Percentiles rank a stretch among this genome's conserved stretches.
These are phyloP conservation scores for Lampris megalopsis DNA, from an alignment of 2,113 vertebrate species.

Conservation along the genomic window DNA sequence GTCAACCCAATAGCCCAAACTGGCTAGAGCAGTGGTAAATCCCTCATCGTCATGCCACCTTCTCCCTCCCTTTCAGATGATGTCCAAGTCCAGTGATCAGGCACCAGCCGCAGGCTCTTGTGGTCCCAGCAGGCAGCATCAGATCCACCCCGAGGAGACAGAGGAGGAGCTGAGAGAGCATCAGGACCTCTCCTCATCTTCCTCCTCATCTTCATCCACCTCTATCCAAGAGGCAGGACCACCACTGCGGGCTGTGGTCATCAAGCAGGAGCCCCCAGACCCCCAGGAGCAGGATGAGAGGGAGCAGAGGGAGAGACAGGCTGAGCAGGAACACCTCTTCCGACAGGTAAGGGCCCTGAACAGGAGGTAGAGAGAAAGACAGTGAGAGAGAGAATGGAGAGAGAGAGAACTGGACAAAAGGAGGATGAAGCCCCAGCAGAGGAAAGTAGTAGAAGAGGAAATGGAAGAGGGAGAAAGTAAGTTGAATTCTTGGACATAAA, in stretches of 20 bases:
- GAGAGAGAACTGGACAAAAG: neutral
- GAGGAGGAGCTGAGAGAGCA: conserved; percentile 95
- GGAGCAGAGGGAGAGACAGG: conserved; percentile 76
- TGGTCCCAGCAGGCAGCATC: conserved; percentile 85
- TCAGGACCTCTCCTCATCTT: conserved; percentile 87
- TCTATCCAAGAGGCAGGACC: conserved; percentile 59
- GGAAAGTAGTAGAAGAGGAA: neutral
- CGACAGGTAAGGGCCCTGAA: conserved; percentile 83
- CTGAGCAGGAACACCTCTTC: conserved; percentile 91
- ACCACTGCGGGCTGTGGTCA: conserved; percentile 72
- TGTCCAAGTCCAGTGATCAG: conserved; percentile 88
- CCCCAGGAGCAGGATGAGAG: conserved; percentile 91
- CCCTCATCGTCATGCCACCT: neutral
- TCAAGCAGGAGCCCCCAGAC: conserved; percentile 92
- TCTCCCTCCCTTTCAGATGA: conserved; percentile 79
- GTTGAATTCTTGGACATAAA: no score
- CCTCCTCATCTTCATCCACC: conserved; percentile 36
- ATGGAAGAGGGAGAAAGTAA: neutral
- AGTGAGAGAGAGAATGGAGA: neutral
- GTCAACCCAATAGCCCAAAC: no score
- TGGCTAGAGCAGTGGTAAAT: no score
- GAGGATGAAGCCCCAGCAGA: neutral
- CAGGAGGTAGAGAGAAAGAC: neutral
- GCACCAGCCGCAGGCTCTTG: conserved; percentile 70
- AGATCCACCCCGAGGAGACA: conserved; percentile 95